Conservation (phyloP, 2,113 vertebrate genomes). For the Anarrhichthys ocellatus region DNA sequence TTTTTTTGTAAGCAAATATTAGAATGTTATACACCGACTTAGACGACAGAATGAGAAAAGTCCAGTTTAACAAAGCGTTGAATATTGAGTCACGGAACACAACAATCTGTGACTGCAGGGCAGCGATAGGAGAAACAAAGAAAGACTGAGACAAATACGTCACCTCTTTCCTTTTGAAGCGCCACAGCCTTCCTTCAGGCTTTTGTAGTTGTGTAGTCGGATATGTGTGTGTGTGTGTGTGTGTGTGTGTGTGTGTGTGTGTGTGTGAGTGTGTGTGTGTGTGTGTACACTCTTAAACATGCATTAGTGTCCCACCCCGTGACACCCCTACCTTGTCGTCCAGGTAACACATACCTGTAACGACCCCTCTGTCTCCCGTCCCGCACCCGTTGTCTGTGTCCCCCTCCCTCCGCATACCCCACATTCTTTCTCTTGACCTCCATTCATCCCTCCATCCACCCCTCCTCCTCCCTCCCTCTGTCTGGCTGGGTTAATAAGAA, state of each 20-base stretch:
- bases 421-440: slow-evolving; percentile 80
- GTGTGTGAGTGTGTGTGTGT: neutral
- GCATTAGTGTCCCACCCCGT: slow-evolving; percentile 10
- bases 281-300: neutral
- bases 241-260: neutral
- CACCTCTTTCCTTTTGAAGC: slow-evolving; percentile 23
- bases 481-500: slow-evolving; percentile 74
- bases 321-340: slow-evolving; percentile 36
- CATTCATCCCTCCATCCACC: slow-evolving; percentile 66
- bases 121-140: slow-evolving; percentile 9
- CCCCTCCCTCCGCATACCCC: slow-evolving; percentile 68
- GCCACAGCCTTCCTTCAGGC: neutral
- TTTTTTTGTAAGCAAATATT: neutral
- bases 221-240: neutral
- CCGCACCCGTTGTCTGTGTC: slow-evolving; percentile 43
- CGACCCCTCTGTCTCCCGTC: slow-evolving; percentile 21
- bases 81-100: neutral
- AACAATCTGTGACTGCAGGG: slow-evolving; percentile 4
- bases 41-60: neutral
- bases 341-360: slow-evolving; percentile 66
- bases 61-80: neutral
- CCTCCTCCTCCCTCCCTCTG: slow-evolving; percentile 35
- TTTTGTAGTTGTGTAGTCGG: neutral
- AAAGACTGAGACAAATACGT: neutral
- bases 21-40: neutral